These are phyloP conservation scores for Ephialtes manifestator DNA, from an alignment of 2,888 invertebrate genomes.

Conservation along the genomic window DNA sequence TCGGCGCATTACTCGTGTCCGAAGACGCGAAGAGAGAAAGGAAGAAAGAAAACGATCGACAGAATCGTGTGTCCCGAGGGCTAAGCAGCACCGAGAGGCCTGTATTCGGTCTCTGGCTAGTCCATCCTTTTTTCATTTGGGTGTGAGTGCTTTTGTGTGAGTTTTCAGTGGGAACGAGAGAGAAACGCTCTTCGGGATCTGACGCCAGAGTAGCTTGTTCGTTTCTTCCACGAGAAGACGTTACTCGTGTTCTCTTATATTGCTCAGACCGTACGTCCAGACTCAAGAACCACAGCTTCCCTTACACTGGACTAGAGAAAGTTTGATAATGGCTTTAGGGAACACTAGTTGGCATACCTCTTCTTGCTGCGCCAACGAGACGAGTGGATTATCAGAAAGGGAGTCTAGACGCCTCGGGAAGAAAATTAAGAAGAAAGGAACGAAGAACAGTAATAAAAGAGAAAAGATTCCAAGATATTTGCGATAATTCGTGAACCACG, in stretches of 20 bases:
- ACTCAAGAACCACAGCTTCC: conserved; percentile 32
- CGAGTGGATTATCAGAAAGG: background rate
- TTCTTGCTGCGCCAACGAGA: background rate
- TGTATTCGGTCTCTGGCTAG: conserved; percentile 24
- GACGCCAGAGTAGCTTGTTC: conserved; percentile 38
- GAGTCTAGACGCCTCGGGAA: conserved; percentile 56
- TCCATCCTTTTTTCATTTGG: conserved; percentile 51
- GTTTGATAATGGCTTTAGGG: conserved; percentile 78
- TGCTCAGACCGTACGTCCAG: conserved; percentile 5
- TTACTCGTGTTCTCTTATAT: conserved; percentile 20
- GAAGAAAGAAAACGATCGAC: conserved; percentile 57
- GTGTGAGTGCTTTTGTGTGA: background rate
- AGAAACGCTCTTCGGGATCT: background rate
- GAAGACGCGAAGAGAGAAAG: conserved; percentile 42
- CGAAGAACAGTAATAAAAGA: conserved; percentile 19
- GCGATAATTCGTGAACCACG: too few species aligned
- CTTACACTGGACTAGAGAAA: conserved; percentile 60
- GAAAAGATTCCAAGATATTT: conserved; percentile 12
- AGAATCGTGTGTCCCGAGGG: conserved; percentile 71
- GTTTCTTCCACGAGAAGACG: conserved; percentile 33
- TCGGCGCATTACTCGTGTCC: conserved; percentile 81
- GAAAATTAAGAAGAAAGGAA: conserved; percentile 43
- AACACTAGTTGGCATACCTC: conserved; percentile 58
- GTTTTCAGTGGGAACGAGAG: background rate
- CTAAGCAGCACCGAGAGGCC: conserved; percentile 46